phyloP scores from a whole-genome alignment of 2,888 invertebrate genomes.

The Formica aserva region DNA sequence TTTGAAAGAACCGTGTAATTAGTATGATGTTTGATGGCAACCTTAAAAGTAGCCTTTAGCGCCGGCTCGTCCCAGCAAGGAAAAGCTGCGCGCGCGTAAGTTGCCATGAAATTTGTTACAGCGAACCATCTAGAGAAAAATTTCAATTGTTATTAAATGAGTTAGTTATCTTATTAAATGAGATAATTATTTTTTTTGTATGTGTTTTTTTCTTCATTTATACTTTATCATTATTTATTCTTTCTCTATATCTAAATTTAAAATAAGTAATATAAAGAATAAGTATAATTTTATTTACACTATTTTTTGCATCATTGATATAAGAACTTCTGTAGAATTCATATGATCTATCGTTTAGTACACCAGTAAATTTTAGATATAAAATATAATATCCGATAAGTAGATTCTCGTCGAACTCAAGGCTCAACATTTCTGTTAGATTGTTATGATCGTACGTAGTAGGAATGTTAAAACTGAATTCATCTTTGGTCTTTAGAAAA shows the following conservation, averaged over 20 bases:
- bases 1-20: slow-evolving; percentile 84
- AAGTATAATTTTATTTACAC: slow-evolving; percentile 71
- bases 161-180: neutral
- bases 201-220: neutral
- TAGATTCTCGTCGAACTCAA: slow-evolving; percentile 25
- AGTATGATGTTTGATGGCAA: slow-evolving; percentile 88
- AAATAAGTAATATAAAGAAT: neutral
- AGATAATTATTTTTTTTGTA: neutral
- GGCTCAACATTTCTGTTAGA: slow-evolving; percentile 48
- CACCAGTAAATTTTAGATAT: slow-evolving; percentile 35
- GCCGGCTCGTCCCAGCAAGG: slow-evolving; percentile 92
- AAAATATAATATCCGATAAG: slow-evolving; percentile 14
- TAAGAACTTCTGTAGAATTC: slow-evolving; percentile 59
- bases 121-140: slow-evolving; percentile 87
- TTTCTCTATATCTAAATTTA: neutral
- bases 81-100: too few relatives aligned
- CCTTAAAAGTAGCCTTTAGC: slow-evolving; percentile 89
- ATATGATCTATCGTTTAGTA: neutral
- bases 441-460: neutral
- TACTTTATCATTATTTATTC: neutral
- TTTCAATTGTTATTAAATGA: neutral
- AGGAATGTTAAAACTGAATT: slow-evolving; percentile 8
- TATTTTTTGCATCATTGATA: slow-evolving; percentile 79
- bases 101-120: slow-evolving; percentile 90
- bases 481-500: neutral